These are phyloP conservation scores for Trichogramma pretiosum DNA, from an alignment of 1,140 invertebrate species.

Conservation along the genomic window DNA sequence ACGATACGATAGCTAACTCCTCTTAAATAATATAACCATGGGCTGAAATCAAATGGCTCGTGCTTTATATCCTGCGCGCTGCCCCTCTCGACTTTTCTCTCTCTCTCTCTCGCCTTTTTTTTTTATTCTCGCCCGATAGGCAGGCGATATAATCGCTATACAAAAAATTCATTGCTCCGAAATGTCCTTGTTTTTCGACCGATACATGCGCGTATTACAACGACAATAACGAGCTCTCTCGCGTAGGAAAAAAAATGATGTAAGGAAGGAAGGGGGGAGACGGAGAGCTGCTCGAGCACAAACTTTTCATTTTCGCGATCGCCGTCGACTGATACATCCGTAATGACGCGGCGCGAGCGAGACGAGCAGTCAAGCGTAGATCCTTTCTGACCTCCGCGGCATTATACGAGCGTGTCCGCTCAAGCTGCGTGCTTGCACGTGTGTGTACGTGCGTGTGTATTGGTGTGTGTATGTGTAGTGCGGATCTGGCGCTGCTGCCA, in stretches of 20 bases:
- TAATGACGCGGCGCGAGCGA: constrained; percentile 32
- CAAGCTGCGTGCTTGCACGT: not conserved
- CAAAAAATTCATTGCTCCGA: too few relatives aligned
- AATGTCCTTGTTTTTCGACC: too few relatives aligned
- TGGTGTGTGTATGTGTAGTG: constrained; percentile 11
- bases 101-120: too few relatives aligned
- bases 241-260: constrained; percentile 12
- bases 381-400: constrained; percentile 33
- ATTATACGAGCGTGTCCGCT: not conserved
- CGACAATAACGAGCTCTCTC: not conserved
- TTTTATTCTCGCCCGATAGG: too few relatives aligned
- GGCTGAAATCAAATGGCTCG: too few relatives aligned
- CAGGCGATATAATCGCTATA: too few relatives aligned
- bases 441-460: constrained; percentile 2
- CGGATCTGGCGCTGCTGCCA: not conserved
- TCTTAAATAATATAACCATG: too few relatives aligned
- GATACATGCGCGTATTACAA: too few relatives aligned
- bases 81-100: too few relatives aligned
- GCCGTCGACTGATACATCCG: constrained; percentile 26
- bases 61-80: too few relatives aligned
- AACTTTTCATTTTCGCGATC: constrained; percentile 31
- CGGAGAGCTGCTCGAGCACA: too few relatives aligned
- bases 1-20: too few relatives aligned
- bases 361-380: constrained; percentile 38
- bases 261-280: constrained; percentile 8